phyloP scores from a whole-genome alignment of 1,140 invertebrate species.

The Conopomorpha cramerella region DNA sequence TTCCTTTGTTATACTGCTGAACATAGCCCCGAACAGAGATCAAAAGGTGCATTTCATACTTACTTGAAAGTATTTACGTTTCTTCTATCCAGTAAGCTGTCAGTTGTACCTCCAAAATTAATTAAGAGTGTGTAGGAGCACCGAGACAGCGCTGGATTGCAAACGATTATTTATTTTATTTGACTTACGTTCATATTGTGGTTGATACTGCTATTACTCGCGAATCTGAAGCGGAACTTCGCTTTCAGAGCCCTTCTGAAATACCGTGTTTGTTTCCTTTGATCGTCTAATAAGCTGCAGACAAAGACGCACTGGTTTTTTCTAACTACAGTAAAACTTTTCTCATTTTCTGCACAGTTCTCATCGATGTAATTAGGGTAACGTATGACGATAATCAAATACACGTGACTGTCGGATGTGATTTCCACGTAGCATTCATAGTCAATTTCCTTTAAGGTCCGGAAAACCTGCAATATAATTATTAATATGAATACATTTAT shows the following conservation, averaged over 20 bases:
- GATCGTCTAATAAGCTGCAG: conserved; percentile 16
- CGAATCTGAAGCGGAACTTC: conserved; percentile 25
- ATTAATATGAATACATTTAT: too few relatives aligned
- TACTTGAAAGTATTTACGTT: too few relatives aligned
- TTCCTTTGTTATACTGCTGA: too few relatives aligned
- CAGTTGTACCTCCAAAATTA: too few relatives aligned
- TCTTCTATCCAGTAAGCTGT: too few relatives aligned
- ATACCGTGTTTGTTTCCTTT: conserved; percentile 14
- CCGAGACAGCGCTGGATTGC: too few relatives aligned
- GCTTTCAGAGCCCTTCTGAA: conserved; percentile 18
- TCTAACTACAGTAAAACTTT: conserved; percentile 25
- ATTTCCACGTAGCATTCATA: conserved; percentile 33
- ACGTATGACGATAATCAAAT: conserved; percentile 22
- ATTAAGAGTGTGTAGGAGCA: too few relatives aligned
- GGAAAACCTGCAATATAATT: conserved; percentile 31
- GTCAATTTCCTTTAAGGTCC: conserved; percentile 22
- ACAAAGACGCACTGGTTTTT: conserved; percentile 21
- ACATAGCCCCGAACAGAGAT: too few relatives aligned
- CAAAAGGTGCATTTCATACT: too few relatives aligned
- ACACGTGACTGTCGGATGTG: conserved; percentile 9
- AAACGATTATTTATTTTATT: too few relatives aligned
- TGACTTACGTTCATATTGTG: conserved; percentile 35
- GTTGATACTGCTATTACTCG: conserved; percentile 43
- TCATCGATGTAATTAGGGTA: conserved; percentile 18
- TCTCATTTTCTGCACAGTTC: too few relatives aligned